These are phyloP conservation scores for Rhodinocichla rosea DNA, from an alignment of 2,113 vertebrate genomes.

Conservation along the genomic window DNA sequence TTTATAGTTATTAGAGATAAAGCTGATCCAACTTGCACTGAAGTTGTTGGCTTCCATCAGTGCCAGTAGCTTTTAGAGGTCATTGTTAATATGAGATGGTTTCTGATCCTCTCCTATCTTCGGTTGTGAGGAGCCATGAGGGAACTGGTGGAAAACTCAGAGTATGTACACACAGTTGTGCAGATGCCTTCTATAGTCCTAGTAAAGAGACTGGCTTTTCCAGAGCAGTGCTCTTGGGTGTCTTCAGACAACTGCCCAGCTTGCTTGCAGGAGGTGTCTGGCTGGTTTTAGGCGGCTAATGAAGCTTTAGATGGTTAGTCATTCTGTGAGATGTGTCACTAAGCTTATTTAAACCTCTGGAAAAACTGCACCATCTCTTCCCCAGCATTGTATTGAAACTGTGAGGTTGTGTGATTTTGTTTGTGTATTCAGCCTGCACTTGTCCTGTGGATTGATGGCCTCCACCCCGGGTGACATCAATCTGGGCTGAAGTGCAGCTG, in stretches of 20 bases:
- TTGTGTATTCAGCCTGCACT: conserved; percentile 20
- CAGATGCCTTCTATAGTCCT: neutral
- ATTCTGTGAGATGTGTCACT: neutral
- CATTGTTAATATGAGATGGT: neutral
- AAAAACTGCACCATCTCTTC: neutral
- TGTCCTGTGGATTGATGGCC: conserved; percentile 46
- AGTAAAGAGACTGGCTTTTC: neutral
- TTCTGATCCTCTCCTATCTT: neutral
- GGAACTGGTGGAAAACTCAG: neutral
- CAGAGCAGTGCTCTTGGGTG: neutral
- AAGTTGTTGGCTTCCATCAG: neutral
- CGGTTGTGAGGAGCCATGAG: neutral
- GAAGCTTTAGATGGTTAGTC: neutral
- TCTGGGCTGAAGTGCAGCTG: conserved; percentile 57
- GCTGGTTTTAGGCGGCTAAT: neutral
- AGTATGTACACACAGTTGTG: neutral
- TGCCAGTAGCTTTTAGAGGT: neutral
- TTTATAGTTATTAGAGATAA: neutral
- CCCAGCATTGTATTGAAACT: fast-evolving
- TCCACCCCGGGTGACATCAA: neutral
- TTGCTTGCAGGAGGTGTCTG: neutral
- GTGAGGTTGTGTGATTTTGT: neutral
- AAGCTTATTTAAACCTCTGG: neutral
- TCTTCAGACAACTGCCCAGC: neutral
- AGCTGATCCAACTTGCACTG: neutral